phyloP scores from a whole-genome alignment of 2,888 invertebrate species.

The Blomia tropicalis region DNA sequence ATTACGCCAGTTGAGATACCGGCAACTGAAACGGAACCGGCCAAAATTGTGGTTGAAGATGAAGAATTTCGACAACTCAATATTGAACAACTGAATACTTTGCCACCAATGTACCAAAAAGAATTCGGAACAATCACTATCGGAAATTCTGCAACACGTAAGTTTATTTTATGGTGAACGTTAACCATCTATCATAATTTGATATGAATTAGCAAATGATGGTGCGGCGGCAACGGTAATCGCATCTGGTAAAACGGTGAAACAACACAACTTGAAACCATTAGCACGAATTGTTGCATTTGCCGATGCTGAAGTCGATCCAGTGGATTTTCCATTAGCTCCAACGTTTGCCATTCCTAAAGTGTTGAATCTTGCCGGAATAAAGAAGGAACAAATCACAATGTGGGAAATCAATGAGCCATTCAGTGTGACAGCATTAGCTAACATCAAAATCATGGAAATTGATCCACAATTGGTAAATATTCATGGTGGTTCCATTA shows the following conservation, averaged over 20 bases:
- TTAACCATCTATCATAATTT: background rate
- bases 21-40: constrained; percentile 55
- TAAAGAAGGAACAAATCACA: constrained; percentile 68
- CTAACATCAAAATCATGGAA: constrained; percentile 68
- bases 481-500: constrained; percentile 94
- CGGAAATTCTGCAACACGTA: constrained; percentile 77
- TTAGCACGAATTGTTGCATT: constrained; percentile 74
- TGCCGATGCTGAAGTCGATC: constrained; percentile 83
- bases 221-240: constrained; percentile 83
- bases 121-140: constrained; percentile 92
- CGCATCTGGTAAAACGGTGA: constrained; percentile 59
- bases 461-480: constrained; percentile 81
- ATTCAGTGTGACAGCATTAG: constrained; percentile 83
- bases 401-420: constrained; percentile 98
- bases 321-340: constrained; percentile 92
- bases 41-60: constrained; percentile 60
- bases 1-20: constrained; percentile 66
- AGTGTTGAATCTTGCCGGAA: constrained; percentile 57
- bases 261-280: constrained; percentile 60
- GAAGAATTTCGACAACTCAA: constrained; percentile 89
- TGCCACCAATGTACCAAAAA: constrained; percentile 74
- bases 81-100: constrained; percentile 70
- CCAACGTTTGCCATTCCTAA: constrained; percentile 78
- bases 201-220: constrained; percentile 52
- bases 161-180: background rate